A percentile compares a stretch with the other conserved stretches of the same genome.
Conservation (phyloP, 1,140 invertebrate genomes). For the Megalopta genalis region DNA sequence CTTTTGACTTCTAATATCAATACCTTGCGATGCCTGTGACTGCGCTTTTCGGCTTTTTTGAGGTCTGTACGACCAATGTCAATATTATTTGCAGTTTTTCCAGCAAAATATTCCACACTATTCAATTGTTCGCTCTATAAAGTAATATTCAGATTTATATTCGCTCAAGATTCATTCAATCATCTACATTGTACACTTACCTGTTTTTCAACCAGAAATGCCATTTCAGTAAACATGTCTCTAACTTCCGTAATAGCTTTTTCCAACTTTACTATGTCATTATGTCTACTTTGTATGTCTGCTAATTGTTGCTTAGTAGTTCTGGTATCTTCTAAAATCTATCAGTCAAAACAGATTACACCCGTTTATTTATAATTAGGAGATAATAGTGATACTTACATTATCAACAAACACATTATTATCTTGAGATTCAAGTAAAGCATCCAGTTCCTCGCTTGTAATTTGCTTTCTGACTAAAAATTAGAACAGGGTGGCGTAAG, state of each 20-base stretch:
- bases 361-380: constrained; percentile 15
- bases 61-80: constrained; percentile 84
- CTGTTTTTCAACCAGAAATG: constrained; percentile 88
- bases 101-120: constrained; percentile 86
- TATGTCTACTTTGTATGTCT: constrained; percentile 91
- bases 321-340: constrained; percentile 91
- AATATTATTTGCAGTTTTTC: constrained; percentile 84
- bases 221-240: constrained; percentile 91
- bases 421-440: constrained; percentile 80
- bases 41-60: constrained; percentile 84
- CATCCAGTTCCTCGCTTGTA: constrained; percentile 81
- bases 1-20: constrained; percentile 47
- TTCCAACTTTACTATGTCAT: constrained; percentile 91
- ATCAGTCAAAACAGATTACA: constrained; percentile 64
- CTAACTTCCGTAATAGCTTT: constrained; percentile 88
- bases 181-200: constrained; percentile 69
- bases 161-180: neutral
- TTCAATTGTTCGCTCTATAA: constrained; percentile 86
- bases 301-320: constrained; percentile 89
- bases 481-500: constrained; percentile 12
- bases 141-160: constrained; percentile 32
- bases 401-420: constrained; percentile 83
- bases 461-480: constrained; percentile 81
- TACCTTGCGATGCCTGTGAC: constrained; percentile 85
- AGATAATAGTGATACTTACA: constrained; percentile 76